Conservation (phyloP, 2,113 vertebrate species). For the Rhabdomys dilectus region DNA sequence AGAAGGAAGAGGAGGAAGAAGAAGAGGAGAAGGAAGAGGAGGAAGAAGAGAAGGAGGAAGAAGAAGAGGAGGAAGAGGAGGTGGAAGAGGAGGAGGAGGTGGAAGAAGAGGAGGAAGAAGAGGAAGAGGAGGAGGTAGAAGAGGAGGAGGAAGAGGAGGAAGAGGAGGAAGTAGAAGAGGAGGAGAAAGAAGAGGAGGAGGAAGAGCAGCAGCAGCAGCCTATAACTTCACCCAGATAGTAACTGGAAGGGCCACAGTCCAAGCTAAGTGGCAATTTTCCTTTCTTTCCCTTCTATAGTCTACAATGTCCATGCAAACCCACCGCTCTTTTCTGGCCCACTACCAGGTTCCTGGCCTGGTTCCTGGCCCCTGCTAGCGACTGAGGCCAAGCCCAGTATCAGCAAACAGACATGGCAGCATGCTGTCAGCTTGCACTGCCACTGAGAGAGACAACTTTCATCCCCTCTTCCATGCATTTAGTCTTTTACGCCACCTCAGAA, state of each 20-base stretch:
- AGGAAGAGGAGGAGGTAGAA: too few species aligned
- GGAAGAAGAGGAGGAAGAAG: too few species aligned
- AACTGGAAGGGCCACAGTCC: not conserved
- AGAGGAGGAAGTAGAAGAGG: too few species aligned
- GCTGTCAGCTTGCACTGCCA: not conserved
- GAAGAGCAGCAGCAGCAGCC: not conserved
- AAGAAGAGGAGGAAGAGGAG: too few species aligned
- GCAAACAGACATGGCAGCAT: not conserved
- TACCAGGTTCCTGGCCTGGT: not conserved
- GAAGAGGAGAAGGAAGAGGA: too few species aligned
- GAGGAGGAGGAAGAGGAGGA: too few species aligned
- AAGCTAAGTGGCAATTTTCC: not conserved
- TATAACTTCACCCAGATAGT: not conserved
- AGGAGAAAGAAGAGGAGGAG: too few species aligned
- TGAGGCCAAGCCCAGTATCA: not conserved
- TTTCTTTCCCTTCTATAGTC: accelerated
- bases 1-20: too few species aligned
- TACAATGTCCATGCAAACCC: accelerated
- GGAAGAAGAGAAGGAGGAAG: too few species aligned
- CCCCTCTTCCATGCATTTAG: not conserved
- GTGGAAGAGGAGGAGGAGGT: too few species aligned
- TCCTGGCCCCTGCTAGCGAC: not conserved
- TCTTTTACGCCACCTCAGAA: not conserved
- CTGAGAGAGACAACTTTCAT: not conserved
- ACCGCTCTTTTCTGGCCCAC: not conserved